Percentiles rank a stretch among this genome's conserved stretches.
Conservation (phyloP, 2,113 vertebrate genomes). For the Corydoras maculifer region DNA sequence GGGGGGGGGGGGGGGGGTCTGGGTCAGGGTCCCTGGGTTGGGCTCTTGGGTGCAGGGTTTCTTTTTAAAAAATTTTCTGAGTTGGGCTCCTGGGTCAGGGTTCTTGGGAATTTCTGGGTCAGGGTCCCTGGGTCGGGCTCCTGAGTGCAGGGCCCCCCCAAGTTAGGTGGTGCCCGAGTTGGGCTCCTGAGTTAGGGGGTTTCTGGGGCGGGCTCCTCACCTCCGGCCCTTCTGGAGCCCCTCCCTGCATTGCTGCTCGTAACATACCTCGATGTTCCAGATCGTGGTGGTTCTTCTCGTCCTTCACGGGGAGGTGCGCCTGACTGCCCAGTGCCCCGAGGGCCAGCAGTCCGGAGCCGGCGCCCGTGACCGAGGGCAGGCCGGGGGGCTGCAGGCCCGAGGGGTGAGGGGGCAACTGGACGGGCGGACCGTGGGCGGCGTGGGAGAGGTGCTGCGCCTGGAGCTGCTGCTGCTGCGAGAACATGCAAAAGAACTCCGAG, state of each 20-base stretch:
- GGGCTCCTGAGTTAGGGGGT: no score
- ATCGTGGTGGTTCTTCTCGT: conserved; percentile 95
- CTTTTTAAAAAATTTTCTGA: no score
- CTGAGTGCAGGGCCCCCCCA: no score
- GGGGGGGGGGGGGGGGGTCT: no score
- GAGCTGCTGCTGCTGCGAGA: conserved; percentile 92
- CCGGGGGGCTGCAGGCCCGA: conserved; percentile 88
- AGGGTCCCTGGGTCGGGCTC: no score
- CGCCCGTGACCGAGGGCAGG: conserved; percentile 76
- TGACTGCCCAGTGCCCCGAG: conserved; percentile 87
- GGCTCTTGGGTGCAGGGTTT: no score
- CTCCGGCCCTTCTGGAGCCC: no score
- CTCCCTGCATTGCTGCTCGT: neutral
- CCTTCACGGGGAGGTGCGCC: conserved; percentile 88
- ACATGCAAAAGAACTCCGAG: conserved; percentile 52
- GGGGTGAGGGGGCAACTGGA: conserved; percentile 88
- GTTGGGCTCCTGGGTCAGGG: no score
- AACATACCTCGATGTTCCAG: conserved; percentile 88
- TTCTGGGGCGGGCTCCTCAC: no score
- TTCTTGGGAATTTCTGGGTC: no score
- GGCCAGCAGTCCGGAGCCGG: conserved; percentile 82
- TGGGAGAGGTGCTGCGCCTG: conserved; percentile 96
- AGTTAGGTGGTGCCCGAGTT: no score
- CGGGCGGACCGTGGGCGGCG: conserved; percentile 83
- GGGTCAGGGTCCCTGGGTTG: no score